Conservation (phyloP, 2,797 vertebrate species). For the Crenuchus spilurus region DNA sequence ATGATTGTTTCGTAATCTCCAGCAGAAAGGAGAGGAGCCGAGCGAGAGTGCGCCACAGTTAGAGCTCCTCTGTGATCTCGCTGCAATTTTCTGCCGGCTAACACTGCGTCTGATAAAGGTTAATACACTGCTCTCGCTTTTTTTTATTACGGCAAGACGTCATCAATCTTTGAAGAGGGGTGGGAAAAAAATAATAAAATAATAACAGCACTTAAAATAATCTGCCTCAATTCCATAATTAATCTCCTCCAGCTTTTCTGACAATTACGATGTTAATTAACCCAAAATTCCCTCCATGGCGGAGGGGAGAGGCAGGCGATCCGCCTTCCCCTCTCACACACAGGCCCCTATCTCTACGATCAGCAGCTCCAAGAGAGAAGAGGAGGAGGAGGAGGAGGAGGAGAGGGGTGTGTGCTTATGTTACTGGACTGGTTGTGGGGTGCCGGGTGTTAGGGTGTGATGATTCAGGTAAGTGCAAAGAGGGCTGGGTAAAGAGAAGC, state of each 20-base stretch:
- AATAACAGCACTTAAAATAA: slow-evolving; percentile 71
- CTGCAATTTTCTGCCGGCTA: slow-evolving; percentile 55
- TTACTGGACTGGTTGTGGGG: slow-evolving; percentile 13
- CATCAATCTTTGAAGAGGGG: slow-evolving; percentile 64
- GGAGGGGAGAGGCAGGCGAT: slow-evolving; percentile 46
- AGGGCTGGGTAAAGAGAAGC: slow-evolving; percentile 20
- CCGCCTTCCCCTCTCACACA: slow-evolving; percentile 38
- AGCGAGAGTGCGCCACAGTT: slow-evolving; percentile 32
- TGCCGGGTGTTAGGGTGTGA: not conserved
- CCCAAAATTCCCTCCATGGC: slow-evolving; percentile 69
- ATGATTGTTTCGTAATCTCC: slow-evolving; percentile 61
- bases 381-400: slow-evolving; percentile 25
- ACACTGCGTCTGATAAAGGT: slow-evolving; percentile 58
- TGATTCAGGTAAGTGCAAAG: slow-evolving; percentile 9
- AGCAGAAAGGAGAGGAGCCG: slow-evolving; percentile 43
- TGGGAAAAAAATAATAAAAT: slow-evolving; percentile 55
- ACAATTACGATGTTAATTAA: slow-evolving; percentile 78
- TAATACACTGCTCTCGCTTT: slow-evolving; percentile 56
- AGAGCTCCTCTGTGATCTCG: slow-evolving; percentile 61
- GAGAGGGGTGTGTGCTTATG: not conserved
- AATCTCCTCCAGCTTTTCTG: slow-evolving; percentile 70
- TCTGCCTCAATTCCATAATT: slow-evolving; percentile 77
- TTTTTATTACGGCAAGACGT: slow-evolving; percentile 61
- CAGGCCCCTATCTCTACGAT: slow-evolving; percentile 41
- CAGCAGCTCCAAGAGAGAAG: slow-evolving; percentile 30